Percentiles rank a stretch among this genome's conserved stretches.
Conservation (phyloP, 2,113 vertebrate species). For the Psilopsiagon aymara region DNA sequence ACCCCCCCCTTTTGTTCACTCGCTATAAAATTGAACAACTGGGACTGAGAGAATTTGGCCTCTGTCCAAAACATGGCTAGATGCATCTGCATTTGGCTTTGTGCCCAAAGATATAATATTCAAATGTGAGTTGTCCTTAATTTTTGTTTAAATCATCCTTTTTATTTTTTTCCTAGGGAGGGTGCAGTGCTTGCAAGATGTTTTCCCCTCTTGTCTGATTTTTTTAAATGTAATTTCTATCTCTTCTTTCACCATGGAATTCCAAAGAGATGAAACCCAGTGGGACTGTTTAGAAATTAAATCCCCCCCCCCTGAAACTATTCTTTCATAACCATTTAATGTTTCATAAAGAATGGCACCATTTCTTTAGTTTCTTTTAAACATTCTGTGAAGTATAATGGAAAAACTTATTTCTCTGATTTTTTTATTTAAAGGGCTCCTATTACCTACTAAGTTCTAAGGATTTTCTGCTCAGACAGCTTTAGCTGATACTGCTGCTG, state of each 20-base stretch:
- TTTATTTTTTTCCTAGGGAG: background rate
- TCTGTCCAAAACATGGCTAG: slow-evolving; percentile 70
- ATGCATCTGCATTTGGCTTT: slow-evolving; percentile 73
- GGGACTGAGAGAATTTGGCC: slow-evolving; percentile 71
- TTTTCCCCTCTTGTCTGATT: background rate
- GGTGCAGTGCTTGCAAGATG: background rate
- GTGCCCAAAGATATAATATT: slow-evolving; percentile 81
- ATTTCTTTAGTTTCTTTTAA: background rate
- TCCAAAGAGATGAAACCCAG: background rate
- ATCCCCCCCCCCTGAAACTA: background rate
- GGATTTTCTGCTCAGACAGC: background rate
- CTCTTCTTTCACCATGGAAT: slow-evolving; percentile 14
- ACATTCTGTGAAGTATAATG: background rate
- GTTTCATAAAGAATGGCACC: background rate
- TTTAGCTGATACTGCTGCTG: background rate
- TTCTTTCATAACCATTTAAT: background rate
- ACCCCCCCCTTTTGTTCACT: slow-evolving; percentile 57
- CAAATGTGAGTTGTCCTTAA: slow-evolving; percentile 77
- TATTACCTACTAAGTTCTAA: background rate
- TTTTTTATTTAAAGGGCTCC: background rate
- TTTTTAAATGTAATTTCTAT: background rate
- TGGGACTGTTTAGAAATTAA: slow-evolving; percentile 33
- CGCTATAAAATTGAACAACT: slow-evolving; percentile 76
- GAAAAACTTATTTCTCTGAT: background rate
- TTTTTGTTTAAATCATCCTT: slow-evolving; percentile 77